Base-by-base conservation (phyloP, 2,888 invertebrate genomes). In the Ypsolopha scabrella region DNA sequence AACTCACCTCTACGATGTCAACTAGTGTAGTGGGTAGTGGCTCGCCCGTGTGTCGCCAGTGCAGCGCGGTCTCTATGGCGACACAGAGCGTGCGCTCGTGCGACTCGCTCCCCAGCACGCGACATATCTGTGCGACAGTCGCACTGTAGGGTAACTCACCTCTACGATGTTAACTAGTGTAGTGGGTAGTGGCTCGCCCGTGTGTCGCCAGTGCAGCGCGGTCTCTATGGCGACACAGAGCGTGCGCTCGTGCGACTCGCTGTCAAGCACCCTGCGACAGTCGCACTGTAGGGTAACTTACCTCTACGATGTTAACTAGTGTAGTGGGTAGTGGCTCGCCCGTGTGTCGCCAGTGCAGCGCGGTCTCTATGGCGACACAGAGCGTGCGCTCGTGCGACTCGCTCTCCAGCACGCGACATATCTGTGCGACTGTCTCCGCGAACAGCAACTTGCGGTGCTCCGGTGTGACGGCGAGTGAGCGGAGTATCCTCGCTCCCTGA, bases 331-430 rank as follows among this genome's bases (percentile, higher is more conserved):
- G 80, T 55, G 89, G 88, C n/a, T 81, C 88, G 24, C 24, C 90
- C 66, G 91, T 90, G 11, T 74, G 67, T 49, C 92, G 90, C 98
- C 97, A 98, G 33, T 91, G 72, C 7, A 92, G 88, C 75, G 97
- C 89, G 90, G 93, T 92, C 63, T 94, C 92, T 33, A 97, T 82
- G 7, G 94, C 92, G 61, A 91, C 92, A 56, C 94, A 90, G 51
- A 97, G 79, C 1, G 95, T 96, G 67, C 95, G 95, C 77, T 98
- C 98, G 73, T 98, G 97, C 37, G 95, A 94, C 88, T 98, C 98
- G 48, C 89, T 88, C 66, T 95, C 94, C 43, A 98, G 82, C 43
- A 94, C 91, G 70, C 93, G 93, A 34, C 93, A 83, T 69, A 94
- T 92, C 62, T 92, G 89, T 41, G 90, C 87, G 1, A 89, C 82